These are phyloP conservation scores for Trimorus sp. DNA, from an alignment of 2,888 invertebrate genomes.

Conservation along the genomic window DNA sequence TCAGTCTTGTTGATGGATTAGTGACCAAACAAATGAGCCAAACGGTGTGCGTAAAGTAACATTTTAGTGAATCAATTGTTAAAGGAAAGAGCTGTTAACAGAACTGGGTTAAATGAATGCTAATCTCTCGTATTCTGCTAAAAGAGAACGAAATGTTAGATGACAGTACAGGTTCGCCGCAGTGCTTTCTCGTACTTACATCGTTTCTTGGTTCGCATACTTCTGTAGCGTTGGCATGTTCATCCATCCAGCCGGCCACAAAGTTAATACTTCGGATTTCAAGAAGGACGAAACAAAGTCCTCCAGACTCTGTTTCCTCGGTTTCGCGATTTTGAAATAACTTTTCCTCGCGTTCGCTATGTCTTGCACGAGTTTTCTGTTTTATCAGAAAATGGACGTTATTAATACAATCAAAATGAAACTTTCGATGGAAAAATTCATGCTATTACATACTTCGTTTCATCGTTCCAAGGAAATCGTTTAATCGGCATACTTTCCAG, in stretches of 20 bases:
- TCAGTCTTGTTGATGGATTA: conserved; percentile 3
- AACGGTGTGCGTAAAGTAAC: too few relatives aligned
- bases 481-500: conserved; percentile 86
- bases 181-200: conserved; percentile 69
- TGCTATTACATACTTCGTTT: conserved; percentile 83
- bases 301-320: conserved; percentile 82
- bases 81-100: conserved; percentile 21
- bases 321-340: conserved; percentile 82
- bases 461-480: conserved; percentile 88
- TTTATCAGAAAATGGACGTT: not conserved
- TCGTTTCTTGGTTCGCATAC: conserved; percentile 80
- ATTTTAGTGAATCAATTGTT: not conserved
- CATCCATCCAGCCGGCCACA: conserved; percentile 88
- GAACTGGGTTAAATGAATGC: conserved; percentile 29
- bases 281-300: conserved; percentile 84
- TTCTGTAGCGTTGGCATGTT: conserved; percentile 83
- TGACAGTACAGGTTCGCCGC: conserved; percentile 13
- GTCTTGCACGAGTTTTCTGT: conserved; percentile 75
- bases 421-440: too few relatives aligned
- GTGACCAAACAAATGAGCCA: not conserved
- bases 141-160: conserved; percentile 36
- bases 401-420: too few relatives aligned
- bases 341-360: conserved; percentile 74
- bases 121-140: conserved; percentile 24
- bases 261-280: conserved; percentile 84